Evolutionary conservation across 1,140 invertebrate species (phyloP).

Genomic region (Lethrus apterus): DNA sequence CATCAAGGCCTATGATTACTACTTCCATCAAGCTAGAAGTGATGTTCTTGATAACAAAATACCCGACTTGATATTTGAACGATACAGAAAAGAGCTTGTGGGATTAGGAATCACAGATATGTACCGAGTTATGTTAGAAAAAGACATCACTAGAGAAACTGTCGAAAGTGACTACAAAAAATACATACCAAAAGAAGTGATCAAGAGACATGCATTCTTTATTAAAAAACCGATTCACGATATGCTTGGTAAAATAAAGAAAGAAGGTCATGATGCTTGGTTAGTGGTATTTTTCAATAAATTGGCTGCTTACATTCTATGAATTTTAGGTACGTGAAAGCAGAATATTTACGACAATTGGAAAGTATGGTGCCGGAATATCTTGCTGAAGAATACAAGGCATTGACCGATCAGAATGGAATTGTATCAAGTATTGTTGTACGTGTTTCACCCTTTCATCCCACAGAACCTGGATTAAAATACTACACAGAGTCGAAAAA

Average conservation of each 20-base stretch:
- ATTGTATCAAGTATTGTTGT: constrained; percentile 52
- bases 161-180: constrained; percentile 71
- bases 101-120: constrained; percentile 80
- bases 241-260: constrained; percentile 54
- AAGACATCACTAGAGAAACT: constrained; percentile 52
- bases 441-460: constrained; percentile 63
- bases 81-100: constrained; percentile 64
- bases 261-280: constrained; percentile 51
- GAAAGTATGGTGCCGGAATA: constrained; percentile 72
- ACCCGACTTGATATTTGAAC: constrained; percentile 66
- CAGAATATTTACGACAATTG: constrained; percentile 70
- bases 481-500: constrained; percentile 52
- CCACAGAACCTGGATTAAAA: constrained; percentile 56
- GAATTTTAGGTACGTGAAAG: constrained; percentile 57
- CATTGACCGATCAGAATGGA: constrained; percentile 54
- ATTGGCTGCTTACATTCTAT: background rate
- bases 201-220: constrained; percentile 65
- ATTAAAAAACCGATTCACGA: constrained; percentile 65
- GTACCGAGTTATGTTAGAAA: constrained; percentile 70
- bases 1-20: constrained; percentile 69
- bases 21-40: constrained; percentile 73
- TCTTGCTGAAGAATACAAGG: constrained; percentile 67
- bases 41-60: constrained; percentile 75
- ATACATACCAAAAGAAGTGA: constrained; percentile 70
- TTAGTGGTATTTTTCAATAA: constrained; percentile 26